phyloP scores from a whole-genome alignment of 2,888 invertebrate species.

The Nymphalis polychloros region DNA sequence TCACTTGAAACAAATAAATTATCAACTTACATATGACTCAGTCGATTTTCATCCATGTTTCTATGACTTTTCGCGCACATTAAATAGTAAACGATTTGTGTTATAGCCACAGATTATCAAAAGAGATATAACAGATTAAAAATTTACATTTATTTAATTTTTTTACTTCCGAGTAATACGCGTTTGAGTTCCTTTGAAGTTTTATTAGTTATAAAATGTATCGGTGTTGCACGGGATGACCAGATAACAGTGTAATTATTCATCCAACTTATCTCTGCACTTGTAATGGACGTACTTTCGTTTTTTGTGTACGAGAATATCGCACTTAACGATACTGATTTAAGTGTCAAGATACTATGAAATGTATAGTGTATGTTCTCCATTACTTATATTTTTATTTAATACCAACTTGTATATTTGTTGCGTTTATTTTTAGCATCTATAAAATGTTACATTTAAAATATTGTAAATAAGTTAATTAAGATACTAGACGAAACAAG shows the following conservation, averaged over 20 bases:
- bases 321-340: background rate
- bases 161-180: background rate
- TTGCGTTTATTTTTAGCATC: background rate
- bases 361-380: background rate
- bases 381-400: background rate
- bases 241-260: constrained; percentile 31
- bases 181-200: constrained; percentile 13
- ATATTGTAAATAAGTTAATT: background rate
- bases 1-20: background rate
- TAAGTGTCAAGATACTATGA: background rate
- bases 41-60: constrained; percentile 7
- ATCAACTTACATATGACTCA: constrained; percentile 13
- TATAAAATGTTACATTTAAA: background rate
- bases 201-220: constrained; percentile 1
- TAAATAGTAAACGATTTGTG: background rate
- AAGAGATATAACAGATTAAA: background rate
- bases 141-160: background rate
- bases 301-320: background rate
- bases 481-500: background rate
- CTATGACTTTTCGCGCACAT: constrained; percentile 8
- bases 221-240: constrained; percentile 17
- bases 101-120: background rate
- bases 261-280: constrained; percentile 28
- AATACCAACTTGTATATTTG: background rate
- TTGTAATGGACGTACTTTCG: constrained; percentile 19